phyloP scores from a whole-genome alignment of 2,797 vertebrate species.

The Rhinichthys osculus region DNA sequence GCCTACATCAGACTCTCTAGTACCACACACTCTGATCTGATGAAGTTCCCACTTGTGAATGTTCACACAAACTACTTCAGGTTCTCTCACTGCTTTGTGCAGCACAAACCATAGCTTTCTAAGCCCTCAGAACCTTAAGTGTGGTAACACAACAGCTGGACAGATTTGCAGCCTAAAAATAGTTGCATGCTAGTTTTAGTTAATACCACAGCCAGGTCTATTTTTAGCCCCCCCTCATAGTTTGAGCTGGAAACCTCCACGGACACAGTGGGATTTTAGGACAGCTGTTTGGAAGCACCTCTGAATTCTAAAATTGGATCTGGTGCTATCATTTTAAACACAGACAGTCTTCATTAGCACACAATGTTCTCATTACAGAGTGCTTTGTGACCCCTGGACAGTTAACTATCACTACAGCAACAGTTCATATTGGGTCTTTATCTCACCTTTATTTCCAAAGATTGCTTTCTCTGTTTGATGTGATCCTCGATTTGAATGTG shows the following conservation, averaged over 20 bases:
- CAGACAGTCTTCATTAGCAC: conserved; percentile 5
- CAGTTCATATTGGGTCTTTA: neutral
- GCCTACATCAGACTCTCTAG: neutral
- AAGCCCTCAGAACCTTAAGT: conserved; percentile 32
- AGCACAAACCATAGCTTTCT: conserved; percentile 20
- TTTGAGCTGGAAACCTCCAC: conserved; percentile 37
- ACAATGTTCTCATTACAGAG: neutral
- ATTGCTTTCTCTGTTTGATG: neutral
- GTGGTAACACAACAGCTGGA: conserved; percentile 64
- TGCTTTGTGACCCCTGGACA: neutral
- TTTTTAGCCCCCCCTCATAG: conserved; percentile 50
- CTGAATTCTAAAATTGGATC: conserved; percentile 17
- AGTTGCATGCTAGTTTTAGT: conserved; percentile 61
- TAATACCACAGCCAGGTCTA: conserved; percentile 55
- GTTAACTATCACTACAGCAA: neutral
- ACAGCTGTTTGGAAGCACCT: conserved; percentile 4
- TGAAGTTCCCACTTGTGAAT: conserved; percentile 8
- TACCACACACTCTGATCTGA: neutral
- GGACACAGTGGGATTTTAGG: conserved; percentile 23
- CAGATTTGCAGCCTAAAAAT: conserved; percentile 62
- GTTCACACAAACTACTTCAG: neutral
- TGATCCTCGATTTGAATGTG: neutral
- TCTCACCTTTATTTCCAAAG: conserved; percentile 4
- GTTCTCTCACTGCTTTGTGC: neutral
- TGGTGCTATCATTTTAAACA: neutral